These are phyloP conservation scores for Zoanthus solanderi DNA, from an alignment of 92 coral and sea anemone species.

Conservation along the genomic window DNA sequence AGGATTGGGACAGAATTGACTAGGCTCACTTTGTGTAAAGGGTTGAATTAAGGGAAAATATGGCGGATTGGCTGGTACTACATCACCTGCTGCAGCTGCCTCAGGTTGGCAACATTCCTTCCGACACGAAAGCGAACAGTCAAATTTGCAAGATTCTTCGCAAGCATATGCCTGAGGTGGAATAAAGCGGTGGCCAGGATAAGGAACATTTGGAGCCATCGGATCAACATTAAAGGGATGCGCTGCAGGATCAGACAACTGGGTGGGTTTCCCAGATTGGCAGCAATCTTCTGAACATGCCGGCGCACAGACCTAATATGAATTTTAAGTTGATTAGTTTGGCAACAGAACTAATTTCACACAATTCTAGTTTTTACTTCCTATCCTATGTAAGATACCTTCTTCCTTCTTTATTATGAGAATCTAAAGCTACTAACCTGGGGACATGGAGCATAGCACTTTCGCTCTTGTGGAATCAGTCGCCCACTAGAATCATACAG, in stretches of 20 bases:
- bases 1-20: constrained; percentile 71
- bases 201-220: constrained; percentile 76
- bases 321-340: neutral
- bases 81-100: constrained; percentile 62
- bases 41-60: constrained; percentile 36
- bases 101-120: constrained; percentile 94
- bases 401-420: no score
- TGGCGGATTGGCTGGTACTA: constrained; percentile 60
- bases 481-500: constrained; percentile 16
- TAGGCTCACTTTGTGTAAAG: constrained; percentile 18
- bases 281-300: constrained; percentile 89
- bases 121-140: constrained; percentile 80
- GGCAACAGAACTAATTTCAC: neutral
- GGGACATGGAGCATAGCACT: constrained; percentile 79
- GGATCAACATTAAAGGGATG: constrained; percentile 12
- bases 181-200: constrained; percentile 66
- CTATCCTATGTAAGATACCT: no score
- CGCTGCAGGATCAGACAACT: neutral
- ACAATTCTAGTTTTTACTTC: no score
- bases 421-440: constrained; percentile 49
- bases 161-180: constrained; percentile 77
- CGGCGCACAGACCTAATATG: constrained; percentile 88
- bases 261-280: constrained; percentile 69
- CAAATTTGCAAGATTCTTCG: constrained; percentile 82
- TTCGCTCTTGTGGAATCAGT: constrained; percentile 66